Evolutionary conservation across 2,797 vertebrate genomes (phyloP), one percentile per base, ranked within the genome.

Genomic region (Coracias cyanogaster): DNA sequence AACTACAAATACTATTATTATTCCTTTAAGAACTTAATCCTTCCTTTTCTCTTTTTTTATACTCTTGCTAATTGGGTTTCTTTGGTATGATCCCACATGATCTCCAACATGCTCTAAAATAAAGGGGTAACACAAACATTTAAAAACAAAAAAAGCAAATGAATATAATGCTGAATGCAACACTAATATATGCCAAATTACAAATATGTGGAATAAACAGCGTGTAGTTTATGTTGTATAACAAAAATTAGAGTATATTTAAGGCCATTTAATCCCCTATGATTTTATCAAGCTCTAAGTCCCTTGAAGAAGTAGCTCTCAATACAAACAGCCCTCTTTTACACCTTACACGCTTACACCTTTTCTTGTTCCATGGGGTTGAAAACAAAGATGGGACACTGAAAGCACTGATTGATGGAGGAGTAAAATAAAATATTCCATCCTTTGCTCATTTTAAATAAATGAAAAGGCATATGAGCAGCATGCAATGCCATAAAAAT

Each of bases 11-110:
- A 54, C 71, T 78, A 70, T 72, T 90, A 52, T 91, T 91, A 86
- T 80, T 94, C 85, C 86, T 89, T 15, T 69, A 95, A 94, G 88
- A 93, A 87, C 31, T 16, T 93, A 93, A 95, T 92, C 71, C 52
- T 35, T 82, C 57, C 61, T 78, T 93, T 80, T 88, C 58, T 86
- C 80, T 79, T 91, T 88, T 80, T 82, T 84, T 58, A 58, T 58
- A 70, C 18, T 55, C 55, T 86, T 67, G 55, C 73, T 89, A 90
- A 90, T 39, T 81, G 61, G 41, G 54, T 85, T 92, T 89, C 60
- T 74, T 87, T 73, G 61, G 25, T 82, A 37, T 11, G 26, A 92
- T 81, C 81, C 66, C 57, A 41, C 64, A 67, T 25, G 41, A 85
- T 51, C 33, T 66, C 67, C 35, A 72, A 25, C 51, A 26, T 0